A percentile compares a stretch with the other conserved stretches of the same genome.
phyloP scores from a whole-genome alignment of 2,888 invertebrate species.

The Pterostichus niger region DNA sequence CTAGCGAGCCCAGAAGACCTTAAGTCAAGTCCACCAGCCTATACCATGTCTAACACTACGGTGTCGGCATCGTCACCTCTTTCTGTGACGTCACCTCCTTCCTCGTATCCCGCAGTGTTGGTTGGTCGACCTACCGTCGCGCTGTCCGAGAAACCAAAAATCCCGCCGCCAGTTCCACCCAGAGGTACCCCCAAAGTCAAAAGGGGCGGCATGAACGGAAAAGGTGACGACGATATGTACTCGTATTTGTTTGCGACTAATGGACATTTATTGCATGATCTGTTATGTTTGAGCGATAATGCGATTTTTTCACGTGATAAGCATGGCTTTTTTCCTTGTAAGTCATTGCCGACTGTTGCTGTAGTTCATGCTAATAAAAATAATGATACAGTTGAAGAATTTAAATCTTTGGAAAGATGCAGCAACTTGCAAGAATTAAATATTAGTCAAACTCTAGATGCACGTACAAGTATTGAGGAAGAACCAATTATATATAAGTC shows the following conservation, averaged over 20 bases:
- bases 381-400: not conserved
- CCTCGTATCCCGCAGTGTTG: slow-evolving; percentile 87
- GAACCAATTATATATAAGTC: not conserved
- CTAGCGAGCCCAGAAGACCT: slow-evolving; percentile 80
- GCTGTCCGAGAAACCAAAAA: slow-evolving; percentile 84
- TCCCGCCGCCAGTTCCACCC: slow-evolving; percentile 94
- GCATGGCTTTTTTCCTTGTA: slow-evolving; percentile 58
- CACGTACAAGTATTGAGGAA: not conserved
- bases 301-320: slow-evolving; percentile 32
- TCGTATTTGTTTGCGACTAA: slow-evolving; percentile 53
- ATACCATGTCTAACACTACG: slow-evolving; percentile 72
- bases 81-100: slow-evolving; percentile 78
- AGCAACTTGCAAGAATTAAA: slow-evolving; percentile 20
- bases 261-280: slow-evolving; percentile 64
- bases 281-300: slow-evolving; percentile 65
- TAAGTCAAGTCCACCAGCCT: slow-evolving; percentile 76
- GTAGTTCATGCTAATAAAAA: slow-evolving; percentile 2
- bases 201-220: slow-evolving; percentile 77
- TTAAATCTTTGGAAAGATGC: slow-evolving; percentile 24
- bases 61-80: slow-evolving; percentile 76
- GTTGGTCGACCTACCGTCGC: slow-evolving; percentile 80
- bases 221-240: slow-evolving; percentile 72
- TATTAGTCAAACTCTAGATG: not conserved
- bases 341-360: slow-evolving; percentile 30
- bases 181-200: slow-evolving; percentile 87